Evolutionary conservation across 2,797 vertebrate species (phyloP).

Genomic region (Salarias fasciatus): DNA sequence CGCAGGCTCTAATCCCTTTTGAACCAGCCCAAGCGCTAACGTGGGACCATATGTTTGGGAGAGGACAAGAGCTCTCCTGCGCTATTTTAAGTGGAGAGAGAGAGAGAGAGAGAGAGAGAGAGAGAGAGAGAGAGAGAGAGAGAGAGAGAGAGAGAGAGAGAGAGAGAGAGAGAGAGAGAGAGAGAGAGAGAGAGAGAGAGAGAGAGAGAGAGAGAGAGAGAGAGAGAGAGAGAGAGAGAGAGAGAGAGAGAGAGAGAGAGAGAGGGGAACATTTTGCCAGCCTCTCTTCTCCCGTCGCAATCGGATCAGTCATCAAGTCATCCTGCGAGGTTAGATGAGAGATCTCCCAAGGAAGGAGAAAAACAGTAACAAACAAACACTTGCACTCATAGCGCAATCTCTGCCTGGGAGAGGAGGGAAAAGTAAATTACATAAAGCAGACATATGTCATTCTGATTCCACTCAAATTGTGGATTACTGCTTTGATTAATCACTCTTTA

Average conservation of each 20-base stretch:
- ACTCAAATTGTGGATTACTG: slow-evolving; percentile 83
- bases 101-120: slow-evolving; percentile 51
- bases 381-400: slow-evolving; percentile 51
- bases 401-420: slow-evolving; percentile 38
- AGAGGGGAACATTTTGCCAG: slow-evolving; percentile 73
- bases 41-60: slow-evolving; percentile 75
- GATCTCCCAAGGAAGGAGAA: slow-evolving; percentile 36
- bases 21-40: slow-evolving; percentile 66
- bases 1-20: slow-evolving; percentile 74
- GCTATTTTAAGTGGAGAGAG: slow-evolving; percentile 59
- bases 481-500: slow-evolving; percentile 88
- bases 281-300: slow-evolving; percentile 46
- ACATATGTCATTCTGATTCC: slow-evolving; percentile 81
- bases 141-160: too few relatives aligned
- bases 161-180: slow-evolving; percentile 52
- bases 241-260: too few relatives aligned
- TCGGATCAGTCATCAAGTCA: slow-evolving; percentile 77
- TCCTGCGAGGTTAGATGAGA: slow-evolving; percentile 61
- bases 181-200: too few relatives aligned
- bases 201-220: slow-evolving; percentile 42
- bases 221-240: slow-evolving; percentile 35
- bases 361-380: slow-evolving; percentile 30
- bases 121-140: too few relatives aligned
- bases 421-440: slow-evolving; percentile 83
- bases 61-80: slow-evolving; percentile 58